Percentiles rank a stretch among this genome's conserved stretches.
phyloP scores from a whole-genome alignment of 2,113 vertebrate species.

The Callipepla californica region DNA sequence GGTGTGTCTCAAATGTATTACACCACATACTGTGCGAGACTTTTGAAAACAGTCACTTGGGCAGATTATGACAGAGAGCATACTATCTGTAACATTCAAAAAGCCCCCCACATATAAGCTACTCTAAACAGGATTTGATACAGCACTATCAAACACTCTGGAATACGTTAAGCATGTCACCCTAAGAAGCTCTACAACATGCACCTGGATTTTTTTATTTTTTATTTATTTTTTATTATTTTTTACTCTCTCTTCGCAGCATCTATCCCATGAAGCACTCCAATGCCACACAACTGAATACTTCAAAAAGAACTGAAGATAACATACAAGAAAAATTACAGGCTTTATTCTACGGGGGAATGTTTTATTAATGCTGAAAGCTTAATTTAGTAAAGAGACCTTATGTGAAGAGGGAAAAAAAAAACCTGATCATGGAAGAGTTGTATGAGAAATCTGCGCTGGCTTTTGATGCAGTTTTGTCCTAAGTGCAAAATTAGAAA shows the following conservation, averaged over 20 bases:
- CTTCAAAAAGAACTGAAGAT: neutral
- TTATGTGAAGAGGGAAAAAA: neutral
- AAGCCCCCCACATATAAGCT: fast-evolving
- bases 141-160: neutral
- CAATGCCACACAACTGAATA: neutral
- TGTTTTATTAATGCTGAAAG: constrained; percentile 4
- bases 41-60: neutral
- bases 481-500: constrained; percentile 59
- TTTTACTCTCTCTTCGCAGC: neutral
- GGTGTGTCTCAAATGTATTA: neutral
- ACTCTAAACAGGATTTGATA: neutral
- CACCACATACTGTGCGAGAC: fast-evolving
- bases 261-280: neutral
- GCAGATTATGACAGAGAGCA: neutral
- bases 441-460: neutral
- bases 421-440: fast-evolving
- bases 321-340: neutral
- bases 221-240: too few relatives aligned
- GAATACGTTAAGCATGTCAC: neutral
- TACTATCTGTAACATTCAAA: neutral
- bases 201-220: neutral
- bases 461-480: constrained; percentile 40
- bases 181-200: fast-evolving
- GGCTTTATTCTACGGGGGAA: neutral
- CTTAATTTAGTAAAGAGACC: neutral